phyloP scores from a whole-genome alignment of 2,888 invertebrate genomes.

The Frankliniella intonsa region DNA sequence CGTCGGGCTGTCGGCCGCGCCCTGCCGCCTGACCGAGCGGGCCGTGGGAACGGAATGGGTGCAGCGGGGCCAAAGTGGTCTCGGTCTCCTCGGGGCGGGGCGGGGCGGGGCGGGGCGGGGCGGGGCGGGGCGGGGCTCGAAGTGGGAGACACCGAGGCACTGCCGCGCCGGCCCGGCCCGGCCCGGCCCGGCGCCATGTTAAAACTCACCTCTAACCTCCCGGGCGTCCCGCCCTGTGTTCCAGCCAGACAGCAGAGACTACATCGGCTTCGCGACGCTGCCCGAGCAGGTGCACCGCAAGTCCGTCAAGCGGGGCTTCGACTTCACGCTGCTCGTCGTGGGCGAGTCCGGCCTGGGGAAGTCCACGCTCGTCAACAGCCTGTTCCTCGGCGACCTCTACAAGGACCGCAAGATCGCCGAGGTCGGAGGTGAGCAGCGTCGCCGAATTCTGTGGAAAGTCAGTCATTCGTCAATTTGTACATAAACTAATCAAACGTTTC shows the following conservation, averaged over 20 bases:
- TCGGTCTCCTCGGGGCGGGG: neutral
- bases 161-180: neutral
- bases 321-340: slow-evolving; percentile 94
- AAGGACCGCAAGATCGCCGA: slow-evolving; percentile 72
- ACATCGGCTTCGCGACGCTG: slow-evolving; percentile 91
- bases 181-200: neutral
- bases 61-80: neutral
- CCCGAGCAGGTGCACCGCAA: slow-evolving; percentile 95
- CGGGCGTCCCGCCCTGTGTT: slow-evolving; percentile 35
- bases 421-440: slow-evolving; percentile 57
- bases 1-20: neutral
- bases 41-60: neutral
- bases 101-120: neutral
- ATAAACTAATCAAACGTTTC: too few species aligned
- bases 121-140: neutral
- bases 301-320: slow-evolving; percentile 93
- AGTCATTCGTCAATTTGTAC: too few species aligned
- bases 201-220: neutral
- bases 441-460: neutral
- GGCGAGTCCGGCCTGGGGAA: slow-evolving; percentile 93
- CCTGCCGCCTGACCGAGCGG: neutral
- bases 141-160: neutral
- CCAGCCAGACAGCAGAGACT: slow-evolving; percentile 55
- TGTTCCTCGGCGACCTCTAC: slow-evolving; percentile 90
- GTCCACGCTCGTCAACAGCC: slow-evolving; percentile 89